Base-by-base conservation (phyloP, 2,113 vertebrate genomes). In the Axis porcinus region DNA sequence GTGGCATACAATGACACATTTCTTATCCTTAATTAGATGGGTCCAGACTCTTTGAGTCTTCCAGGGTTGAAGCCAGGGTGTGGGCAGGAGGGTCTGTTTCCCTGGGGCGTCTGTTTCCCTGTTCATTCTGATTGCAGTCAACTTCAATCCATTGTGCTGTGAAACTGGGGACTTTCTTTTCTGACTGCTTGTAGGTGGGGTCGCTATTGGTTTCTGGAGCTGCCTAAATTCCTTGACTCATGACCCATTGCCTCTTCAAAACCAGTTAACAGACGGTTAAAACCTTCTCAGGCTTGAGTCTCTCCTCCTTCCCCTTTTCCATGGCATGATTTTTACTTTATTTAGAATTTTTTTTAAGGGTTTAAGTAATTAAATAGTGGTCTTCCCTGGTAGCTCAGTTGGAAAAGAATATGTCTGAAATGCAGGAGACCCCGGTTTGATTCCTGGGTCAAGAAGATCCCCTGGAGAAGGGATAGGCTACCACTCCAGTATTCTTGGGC, bases 351-450 rank as follows among this genome's bases (percentile, higher is more conserved):
- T 47, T 74, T 64, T 84, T 64, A 90, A 86, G 15, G 36, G 17
- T 3, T 57, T 27, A n/a, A 43, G 10, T 94, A 23, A 85, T 57
- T 89, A 86, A 27, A 55, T 21, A 50, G 19, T 15, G n/a, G 67
- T 10, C n/a, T 70, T 40, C 19, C 19, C 19, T 70, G 19, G 67
- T 70, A 40, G n/a, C 67, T 70, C 67, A 23, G 19, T 23, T 70
- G n/a, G n/a, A 40, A 40, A 70, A 23, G n/a, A 70, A 23, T 70
- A 40, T 40, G 2, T 9, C 67, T 70, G n/a, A 11, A 23, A 40
- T 70, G 5, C 19, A 23, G 67, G 5, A 36, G 67, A 70, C 67
- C n/a, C 23, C 0, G 0, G 9, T 36, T 70, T 0, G 2, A 70
- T 70, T 70, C n/a, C n/a, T 36, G 64, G n/a, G 17, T 70, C 64